A percentile compares a stretch with the other conserved stretches of the same genome.
Conservation (phyloP, 35 echinoderm and acorn worm genomes). For the Lytechinus variegatus region DNA sequence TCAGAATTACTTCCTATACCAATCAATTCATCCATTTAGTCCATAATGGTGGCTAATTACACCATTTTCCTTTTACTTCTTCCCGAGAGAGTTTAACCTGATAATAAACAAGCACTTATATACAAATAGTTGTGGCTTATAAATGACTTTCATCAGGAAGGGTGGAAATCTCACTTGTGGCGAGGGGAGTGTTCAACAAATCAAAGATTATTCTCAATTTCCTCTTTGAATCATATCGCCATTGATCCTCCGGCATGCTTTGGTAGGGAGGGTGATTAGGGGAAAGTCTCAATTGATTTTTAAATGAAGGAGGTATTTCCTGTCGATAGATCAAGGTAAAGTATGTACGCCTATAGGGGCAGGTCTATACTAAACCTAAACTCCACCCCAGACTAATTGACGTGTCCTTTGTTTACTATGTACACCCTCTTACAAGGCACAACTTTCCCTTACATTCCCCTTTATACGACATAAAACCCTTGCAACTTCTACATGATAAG, state of each 20-base stretch:
- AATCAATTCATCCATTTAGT: not conserved
- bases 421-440: not conserved
- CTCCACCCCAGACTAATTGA: not conserved
- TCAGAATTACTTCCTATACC: not conserved
- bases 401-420: not conserved
- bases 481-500: no score
- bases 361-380: not conserved
- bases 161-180: not conserved
- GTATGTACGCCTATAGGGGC: not conserved
- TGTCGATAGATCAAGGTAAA: not conserved
- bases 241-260: not conserved
- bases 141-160: not conserved
- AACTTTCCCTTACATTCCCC: not conserved
- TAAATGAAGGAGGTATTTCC: constrained; percentile 12
- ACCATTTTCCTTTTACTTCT: not conserved
- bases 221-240: not conserved
- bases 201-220: not conserved
- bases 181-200: not conserved
- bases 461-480: not conserved
- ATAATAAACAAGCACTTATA: not conserved
- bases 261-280: not conserved
- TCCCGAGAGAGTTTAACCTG: not conserved
- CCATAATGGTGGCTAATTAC: not conserved
- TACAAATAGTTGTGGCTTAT: not conserved
- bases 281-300: not conserved